phyloP scores from a whole-genome alignment of 2,888 invertebrate genomes.

The Antheraea yamamai region DNA sequence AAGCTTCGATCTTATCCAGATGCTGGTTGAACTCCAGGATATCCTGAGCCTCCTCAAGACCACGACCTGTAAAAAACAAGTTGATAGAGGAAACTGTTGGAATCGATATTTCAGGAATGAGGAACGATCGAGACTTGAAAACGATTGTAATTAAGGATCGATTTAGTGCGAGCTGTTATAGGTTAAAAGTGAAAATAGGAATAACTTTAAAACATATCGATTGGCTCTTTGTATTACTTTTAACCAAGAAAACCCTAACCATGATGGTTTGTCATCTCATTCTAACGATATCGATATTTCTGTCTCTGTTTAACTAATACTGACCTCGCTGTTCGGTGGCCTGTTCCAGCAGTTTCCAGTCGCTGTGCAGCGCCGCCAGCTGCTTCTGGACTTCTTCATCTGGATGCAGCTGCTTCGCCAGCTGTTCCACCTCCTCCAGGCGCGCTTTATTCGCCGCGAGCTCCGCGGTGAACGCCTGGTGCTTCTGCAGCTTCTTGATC shows the following conservation, averaged over 20 bases:
- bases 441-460: conserved; percentile 92
- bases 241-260: too few relatives aligned
- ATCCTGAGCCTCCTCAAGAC: conserved; percentile 98
- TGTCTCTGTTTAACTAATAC: not conserved
- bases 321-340: conserved; percentile 82
- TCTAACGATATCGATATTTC: too few relatives aligned
- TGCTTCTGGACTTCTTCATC: conserved; percentile 87
- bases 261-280: too few relatives aligned
- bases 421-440: conserved; percentile 89
- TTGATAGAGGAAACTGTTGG: not conserved
- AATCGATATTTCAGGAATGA: not conserved
- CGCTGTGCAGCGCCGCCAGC: conserved; percentile 85
- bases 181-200: not conserved
- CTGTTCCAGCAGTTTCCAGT: conserved; percentile 89
- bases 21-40: conserved; percentile 98
- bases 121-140: not conserved
- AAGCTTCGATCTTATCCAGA: conserved; percentile 96
- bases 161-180: not conserved
- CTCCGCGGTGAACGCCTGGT: conserved; percentile 97
- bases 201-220: not conserved
- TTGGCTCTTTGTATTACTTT: not conserved
- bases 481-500: conserved; percentile 96
- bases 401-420: conserved; percentile 89
- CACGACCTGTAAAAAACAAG: conserved; percentile 82
- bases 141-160: not conserved